Evolutionary conservation across 2,888 invertebrate genomes (phyloP), one percentile per base, ranked within the genome.

Genomic region (Erebia palarica): DNA sequence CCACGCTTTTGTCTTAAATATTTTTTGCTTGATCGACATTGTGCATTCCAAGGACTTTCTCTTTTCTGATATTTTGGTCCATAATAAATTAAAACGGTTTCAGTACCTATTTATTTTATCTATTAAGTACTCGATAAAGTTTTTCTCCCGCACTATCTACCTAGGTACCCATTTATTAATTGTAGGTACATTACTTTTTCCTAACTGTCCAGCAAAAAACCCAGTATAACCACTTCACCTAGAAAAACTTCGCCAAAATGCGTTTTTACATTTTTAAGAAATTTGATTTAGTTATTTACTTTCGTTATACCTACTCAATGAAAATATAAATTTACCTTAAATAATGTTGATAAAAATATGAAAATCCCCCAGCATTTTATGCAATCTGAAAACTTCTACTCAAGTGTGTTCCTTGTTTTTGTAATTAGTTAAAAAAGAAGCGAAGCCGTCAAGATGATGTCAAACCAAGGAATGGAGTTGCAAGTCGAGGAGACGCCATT

Each of bases 401-500:
- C n/a, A 55, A 18, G 9, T 18, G 18, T 55, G 3, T 36, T 36
- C 27, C 2, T 55, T 18, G 21, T 63, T 55, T 51, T 70, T 36
- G 18, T 65, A 53, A 64, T 3, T 60, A 73, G 71, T 57, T 65
- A 61, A 63, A 51, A 47, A 69, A 69, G 7, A 55, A 70, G 51
- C 11, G 55, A 64, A 49, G 10, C 10, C 59, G 61, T 67, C 70
- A 90, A 88, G 80, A 93, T 94, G 93, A 86, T 92, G 74, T 88
- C 92, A 65, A 88, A 84, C 79, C 87, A 89, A 49, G 84, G 87
- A 14, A 94, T 95, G 79, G 97, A 97, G 84, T 84, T 96, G 71
- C 82, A 88, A 72, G 80, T 83, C 21, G 90, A 96, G 76, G 92
- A 92, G 80, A 86, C 92, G n/a, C 93, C 94, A 0, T 77, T 90